phyloP scores from a whole-genome alignment of 2,888 invertebrate species.

The Dolomedes plantarius region DNA sequence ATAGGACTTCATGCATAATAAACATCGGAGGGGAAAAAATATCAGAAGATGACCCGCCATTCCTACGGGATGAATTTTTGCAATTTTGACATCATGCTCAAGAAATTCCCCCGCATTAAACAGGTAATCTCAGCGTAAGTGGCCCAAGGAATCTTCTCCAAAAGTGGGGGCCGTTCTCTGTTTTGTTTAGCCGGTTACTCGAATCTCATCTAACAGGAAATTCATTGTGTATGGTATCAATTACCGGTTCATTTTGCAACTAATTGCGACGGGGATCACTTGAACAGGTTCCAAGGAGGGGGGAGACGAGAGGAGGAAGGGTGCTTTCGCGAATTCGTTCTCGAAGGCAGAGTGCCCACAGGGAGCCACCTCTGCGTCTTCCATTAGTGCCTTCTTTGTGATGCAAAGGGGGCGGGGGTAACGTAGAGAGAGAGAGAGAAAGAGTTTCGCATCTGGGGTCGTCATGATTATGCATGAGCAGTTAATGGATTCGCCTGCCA shows the following conservation, averaged over 20 bases:
- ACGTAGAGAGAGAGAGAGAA: not conserved
- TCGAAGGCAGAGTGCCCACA: not conserved
- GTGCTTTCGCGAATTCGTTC: not conserved
- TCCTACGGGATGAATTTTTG: too few species aligned
- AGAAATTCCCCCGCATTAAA: too few species aligned
- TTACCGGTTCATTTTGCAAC: not conserved
- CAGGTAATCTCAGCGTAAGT: too few species aligned
- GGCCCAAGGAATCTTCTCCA: too few species aligned
- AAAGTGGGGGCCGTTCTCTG: too few species aligned
- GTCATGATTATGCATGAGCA: slow-evolving; percentile 12
- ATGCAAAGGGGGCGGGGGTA: not conserved
- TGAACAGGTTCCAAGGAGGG: not conserved
- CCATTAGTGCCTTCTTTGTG: slow-evolving; percentile 4
- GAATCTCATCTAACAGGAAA: too few species aligned
- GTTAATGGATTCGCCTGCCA: not conserved
- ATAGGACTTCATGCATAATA: too few species aligned
- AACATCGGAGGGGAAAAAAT: too few species aligned
- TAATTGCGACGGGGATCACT: not conserved
- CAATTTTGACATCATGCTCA: too few species aligned
- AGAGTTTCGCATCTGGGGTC: slow-evolving; percentile 3
- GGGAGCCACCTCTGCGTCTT: not conserved
- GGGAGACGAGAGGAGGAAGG: not conserved
- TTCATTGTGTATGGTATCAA: not conserved
- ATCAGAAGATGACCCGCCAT: too few species aligned
- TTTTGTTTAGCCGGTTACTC: too few species aligned